Base-by-base conservation (phyloP, 2,888 invertebrate genomes). In the Melinopterus prodromus region DNA sequence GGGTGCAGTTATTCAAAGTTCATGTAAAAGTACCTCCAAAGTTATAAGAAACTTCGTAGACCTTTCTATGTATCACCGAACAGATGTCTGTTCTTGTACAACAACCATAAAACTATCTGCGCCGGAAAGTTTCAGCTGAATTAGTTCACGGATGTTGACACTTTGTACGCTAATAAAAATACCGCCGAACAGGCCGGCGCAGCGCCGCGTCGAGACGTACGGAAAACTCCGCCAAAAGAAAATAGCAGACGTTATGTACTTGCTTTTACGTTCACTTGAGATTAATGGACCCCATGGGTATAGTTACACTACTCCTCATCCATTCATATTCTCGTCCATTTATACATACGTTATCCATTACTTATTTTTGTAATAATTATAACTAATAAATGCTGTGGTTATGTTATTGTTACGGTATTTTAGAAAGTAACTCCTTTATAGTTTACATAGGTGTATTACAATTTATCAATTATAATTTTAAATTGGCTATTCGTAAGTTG, bases 21-120 rank as follows among this genome's bases (percentile, higher is more conserved):
- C 53, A 53, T 53, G 53, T 53, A 53, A 53, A 53, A 53, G 53
- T 53, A 53, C 53, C 53, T 53, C 3, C 53, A 53, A 53, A 53
- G 53, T 53, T 53, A 53, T 53, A 76, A 76, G 76, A 76, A 76
- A 76, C 76, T 76, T 76, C 37, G 37, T 38, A 76, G 76, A 76
- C 76, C 38, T 26, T 53, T 76, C 38, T 76, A 76, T 76, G 38
- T 76, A 76, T 53, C 76, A 53, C 35, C 38, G 76, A 76, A 76
- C 76, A 76, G 76, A 53, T 53, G 76, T 38, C 76, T 53, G 53
- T 53, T 53, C 53, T 53, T 53, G 53, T 53, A 53, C 53, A 53
- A 53, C 53, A 53, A 12, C 53, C 53, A 53, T 53, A 53, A 53
- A 53, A 53, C 53, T 53, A 53, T 53, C 53, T 53, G 53, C 53